phyloP scores from a whole-genome alignment of 2,797 vertebrate species.

The Scyliorhinus canicula region DNA sequence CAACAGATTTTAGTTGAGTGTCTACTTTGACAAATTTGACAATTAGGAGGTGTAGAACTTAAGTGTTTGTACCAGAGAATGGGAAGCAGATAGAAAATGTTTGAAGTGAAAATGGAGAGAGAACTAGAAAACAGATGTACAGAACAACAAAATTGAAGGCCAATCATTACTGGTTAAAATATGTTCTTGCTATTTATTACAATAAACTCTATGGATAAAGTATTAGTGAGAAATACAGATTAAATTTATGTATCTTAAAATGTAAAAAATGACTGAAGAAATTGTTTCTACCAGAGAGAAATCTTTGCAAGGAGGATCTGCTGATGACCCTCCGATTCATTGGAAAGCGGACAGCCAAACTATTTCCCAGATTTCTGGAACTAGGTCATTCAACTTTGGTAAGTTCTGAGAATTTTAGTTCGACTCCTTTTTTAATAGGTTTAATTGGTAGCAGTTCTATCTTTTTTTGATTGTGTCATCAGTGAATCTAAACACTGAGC shows the following conservation, averaged over 20 bases:
- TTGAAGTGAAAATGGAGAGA: background rate
- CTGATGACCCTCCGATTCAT: slow-evolving; percentile 56
- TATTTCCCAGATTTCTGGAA: slow-evolving; percentile 72
- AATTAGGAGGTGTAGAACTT: background rate
- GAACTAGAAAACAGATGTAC: background rate
- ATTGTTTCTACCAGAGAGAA: background rate
- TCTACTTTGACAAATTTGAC: background rate
- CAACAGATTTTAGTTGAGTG: background rate
- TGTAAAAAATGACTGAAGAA: background rate
- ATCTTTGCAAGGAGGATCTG: background rate
- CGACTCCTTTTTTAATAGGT: background rate
- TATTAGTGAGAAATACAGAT: background rate
- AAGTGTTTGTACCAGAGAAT: background rate
- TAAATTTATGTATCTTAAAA: background rate
- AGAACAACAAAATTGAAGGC: background rate
- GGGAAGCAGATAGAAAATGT: background rate
- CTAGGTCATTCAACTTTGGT: slow-evolving; percentile 83
- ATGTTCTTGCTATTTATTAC: background rate
- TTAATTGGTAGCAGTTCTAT: background rate
- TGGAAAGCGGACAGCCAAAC: slow-evolving; percentile 74
- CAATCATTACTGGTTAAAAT: background rate
- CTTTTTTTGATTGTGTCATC: background rate
- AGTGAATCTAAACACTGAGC: background rate
- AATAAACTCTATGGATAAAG: background rate
- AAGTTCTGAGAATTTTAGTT: slow-evolving; percentile 42